Evolutionary conservation across 2,113 vertebrate genomes (phyloP).

Genomic region (Eupsittula cactorum): DNA sequence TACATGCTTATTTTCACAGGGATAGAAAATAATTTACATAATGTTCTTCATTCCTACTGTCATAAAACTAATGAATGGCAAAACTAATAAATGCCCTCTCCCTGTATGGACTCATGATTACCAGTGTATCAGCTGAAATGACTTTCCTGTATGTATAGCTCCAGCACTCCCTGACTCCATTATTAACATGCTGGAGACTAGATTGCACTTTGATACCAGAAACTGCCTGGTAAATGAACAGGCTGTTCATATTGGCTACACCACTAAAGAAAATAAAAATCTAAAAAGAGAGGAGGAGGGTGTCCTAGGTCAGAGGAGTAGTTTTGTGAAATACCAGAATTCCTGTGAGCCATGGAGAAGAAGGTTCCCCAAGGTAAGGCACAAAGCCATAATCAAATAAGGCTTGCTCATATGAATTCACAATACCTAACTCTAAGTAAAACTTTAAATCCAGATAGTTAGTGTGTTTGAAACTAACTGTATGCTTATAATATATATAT

Average conservation of each 20-base stretch:
- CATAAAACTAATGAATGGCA: background rate
- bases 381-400: background rate
- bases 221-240: background rate
- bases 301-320: background rate
- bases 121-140: background rate
- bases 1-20: background rate
- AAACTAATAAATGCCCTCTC: background rate
- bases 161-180: background rate
- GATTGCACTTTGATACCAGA: background rate
- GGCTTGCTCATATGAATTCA: background rate
- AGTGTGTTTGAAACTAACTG: background rate
- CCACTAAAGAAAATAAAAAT: background rate
- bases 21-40: background rate
- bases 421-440: background rate
- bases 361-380: background rate
- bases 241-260: background rate
- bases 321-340: background rate
- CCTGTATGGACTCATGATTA: background rate
- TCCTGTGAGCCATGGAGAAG: background rate
- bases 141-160: background rate
- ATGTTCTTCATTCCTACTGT: background rate
- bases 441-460: background rate
- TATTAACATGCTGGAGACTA: background rate
- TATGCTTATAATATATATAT: background rate
- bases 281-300: background rate